Base-by-base conservation (phyloP, 2,888 invertebrate genomes). In the Synanthedon tipuliformis region DNA sequence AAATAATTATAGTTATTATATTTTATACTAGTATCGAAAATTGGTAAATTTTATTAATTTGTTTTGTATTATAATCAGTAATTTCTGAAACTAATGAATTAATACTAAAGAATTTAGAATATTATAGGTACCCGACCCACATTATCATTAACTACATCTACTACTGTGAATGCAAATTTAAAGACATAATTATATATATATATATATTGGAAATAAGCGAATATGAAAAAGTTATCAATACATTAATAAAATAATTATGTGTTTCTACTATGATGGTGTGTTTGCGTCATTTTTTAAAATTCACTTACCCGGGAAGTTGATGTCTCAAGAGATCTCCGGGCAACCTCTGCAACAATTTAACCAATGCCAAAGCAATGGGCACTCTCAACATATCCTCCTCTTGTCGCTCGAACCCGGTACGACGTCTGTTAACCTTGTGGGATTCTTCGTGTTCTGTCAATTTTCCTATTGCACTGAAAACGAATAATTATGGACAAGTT, bases 321-420 rank as follows among this genome's bases (percentile, higher is more conserved):
- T 90, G 83, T 48, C 93, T 91, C 52, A 98, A 74, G 55, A 95
- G 85, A 56, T 90, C 90, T 52, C 91, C 88, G 0, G 98, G 98
- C 50, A 99, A 81, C 62, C 93, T 92, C 69, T 97, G 95, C 59
- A 99, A 80, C 16, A 99, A 78, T 74, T 98, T 98, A 0, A 98
- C 95, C 53, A 97, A 89, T 1, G 99, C 97, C 53, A 98, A 80
- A 0, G 97, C 97, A 55, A 99, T 93, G 0, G 99, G 98, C 7
- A 98, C 94, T 51, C 96, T 89, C 58, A 95, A 85, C 63, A 97
- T 92, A 68, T 98, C 97, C 59, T 97, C 95, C 66, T 95, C 93
- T 71, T 98, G 97, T n/a, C 93, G 91, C 63, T 92, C 93, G 8
- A 89, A 77, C 18, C 91, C 89, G 2, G 89, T 89, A 40, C 89